phyloP scores from a whole-genome alignment of 2,888 invertebrate genomes.

The Parnassius mnemosyne region DNA sequence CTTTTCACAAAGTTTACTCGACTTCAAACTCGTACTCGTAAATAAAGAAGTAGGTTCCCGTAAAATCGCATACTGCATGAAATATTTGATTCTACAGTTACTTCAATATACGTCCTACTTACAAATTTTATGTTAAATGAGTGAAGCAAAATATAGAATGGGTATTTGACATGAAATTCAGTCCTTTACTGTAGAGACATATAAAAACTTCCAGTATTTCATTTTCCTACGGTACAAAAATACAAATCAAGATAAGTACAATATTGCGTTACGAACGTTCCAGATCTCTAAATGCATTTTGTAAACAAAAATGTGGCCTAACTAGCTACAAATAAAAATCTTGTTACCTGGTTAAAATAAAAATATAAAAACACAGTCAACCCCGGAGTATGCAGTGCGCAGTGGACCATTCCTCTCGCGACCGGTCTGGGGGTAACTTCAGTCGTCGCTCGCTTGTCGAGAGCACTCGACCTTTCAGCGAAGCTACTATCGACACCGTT shows the following conservation, averaged over 20 bases:
- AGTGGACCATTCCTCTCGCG: constrained; percentile 52
- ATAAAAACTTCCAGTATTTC: background rate
- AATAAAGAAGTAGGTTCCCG: constrained; percentile 19
- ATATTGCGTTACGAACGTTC: constrained; percentile 15
- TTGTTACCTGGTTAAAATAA: constrained; percentile 50
- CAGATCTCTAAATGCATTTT: constrained; percentile 26
- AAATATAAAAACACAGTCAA: constrained; percentile 50
- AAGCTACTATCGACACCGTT: constrained; percentile 47
- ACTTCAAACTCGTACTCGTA: constrained; percentile 18
- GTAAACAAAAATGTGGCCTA: constrained; percentile 28
- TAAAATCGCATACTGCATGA: constrained; percentile 12
- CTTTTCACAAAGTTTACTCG: constrained; percentile 22
- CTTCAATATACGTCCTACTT: constrained; percentile 10
- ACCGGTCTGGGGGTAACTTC: constrained; percentile 38
- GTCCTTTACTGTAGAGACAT: no score
- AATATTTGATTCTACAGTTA: constrained; percentile 15
- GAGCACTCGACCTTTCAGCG: constrained; percentile 59
- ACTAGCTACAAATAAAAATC: constrained; percentile 37
- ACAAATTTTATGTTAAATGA: constrained; percentile 1
- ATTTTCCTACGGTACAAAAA: constrained; percentile 3
- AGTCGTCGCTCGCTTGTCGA: constrained; percentile 62
- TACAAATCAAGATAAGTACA: constrained; percentile 1
- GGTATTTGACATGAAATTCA: no score
- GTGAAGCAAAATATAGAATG: no score
- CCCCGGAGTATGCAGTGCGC: constrained; percentile 60